Conservation (phyloP, 2,888 invertebrate genomes). For the Pammene fasciana region DNA sequence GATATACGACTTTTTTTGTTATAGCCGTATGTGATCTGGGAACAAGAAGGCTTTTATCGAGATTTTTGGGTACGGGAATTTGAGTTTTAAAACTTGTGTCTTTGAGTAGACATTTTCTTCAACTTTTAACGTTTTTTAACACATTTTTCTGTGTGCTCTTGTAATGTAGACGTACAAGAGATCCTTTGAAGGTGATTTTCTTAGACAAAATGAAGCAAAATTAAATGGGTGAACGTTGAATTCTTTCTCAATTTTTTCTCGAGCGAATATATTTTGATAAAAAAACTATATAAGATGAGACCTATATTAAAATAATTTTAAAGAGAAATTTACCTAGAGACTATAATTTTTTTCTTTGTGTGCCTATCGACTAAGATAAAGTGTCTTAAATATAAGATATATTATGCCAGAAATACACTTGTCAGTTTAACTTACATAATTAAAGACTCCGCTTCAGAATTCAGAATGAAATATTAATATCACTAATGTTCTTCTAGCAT, state of each 20-base stretch:
- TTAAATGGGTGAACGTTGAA: neutral
- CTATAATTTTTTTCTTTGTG: too few relatives aligned
- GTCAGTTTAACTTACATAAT: too few relatives aligned
- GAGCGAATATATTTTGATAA: neutral
- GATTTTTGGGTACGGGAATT: neutral
- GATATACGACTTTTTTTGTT: neutral
- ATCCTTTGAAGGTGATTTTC: constrained; percentile 27
- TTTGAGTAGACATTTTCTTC: neutral
- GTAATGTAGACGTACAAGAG: constrained; percentile 26
- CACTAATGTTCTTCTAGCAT: too few relatives aligned
- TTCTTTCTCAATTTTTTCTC: neutral
- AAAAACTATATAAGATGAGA: too few relatives aligned
- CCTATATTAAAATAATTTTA: too few relatives aligned
- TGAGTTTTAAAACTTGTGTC: neutral
- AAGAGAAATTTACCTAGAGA: too few relatives aligned
- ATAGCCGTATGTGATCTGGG: neutral
- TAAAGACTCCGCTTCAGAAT: too few relatives aligned
- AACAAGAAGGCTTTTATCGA: neutral
- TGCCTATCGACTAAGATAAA: too few relatives aligned
- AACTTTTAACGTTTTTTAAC: neutral
- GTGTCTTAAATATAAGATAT: too few relatives aligned
- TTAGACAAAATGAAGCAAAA: constrained; percentile 18
- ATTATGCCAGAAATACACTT: too few relatives aligned
- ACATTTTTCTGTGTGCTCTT: neutral
- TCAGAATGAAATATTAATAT: too few relatives aligned